Evolutionary conservation across 2,113 vertebrate species (phyloP).

Genomic region (Myotis yumanensis): DNA sequence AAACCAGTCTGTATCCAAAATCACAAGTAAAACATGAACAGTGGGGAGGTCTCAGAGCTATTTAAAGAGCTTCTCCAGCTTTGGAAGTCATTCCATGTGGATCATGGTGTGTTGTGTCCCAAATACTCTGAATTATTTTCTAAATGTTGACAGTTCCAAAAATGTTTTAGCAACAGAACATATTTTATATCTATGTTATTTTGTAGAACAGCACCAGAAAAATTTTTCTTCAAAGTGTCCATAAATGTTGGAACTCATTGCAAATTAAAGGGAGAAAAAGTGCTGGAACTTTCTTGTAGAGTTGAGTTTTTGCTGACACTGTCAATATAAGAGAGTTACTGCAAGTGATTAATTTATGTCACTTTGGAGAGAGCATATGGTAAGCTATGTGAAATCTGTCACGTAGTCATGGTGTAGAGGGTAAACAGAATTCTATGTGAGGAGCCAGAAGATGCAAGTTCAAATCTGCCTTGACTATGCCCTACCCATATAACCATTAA

Average conservation of each 20-base stretch:
- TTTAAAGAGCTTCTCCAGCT: slow-evolving; percentile 74
- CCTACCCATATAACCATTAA: neutral
- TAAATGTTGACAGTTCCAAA: slow-evolving; percentile 68
- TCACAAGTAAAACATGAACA: slow-evolving; percentile 72
- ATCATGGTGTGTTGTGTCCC: slow-evolving; percentile 48
- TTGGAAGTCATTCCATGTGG: slow-evolving; percentile 66
- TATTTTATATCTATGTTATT: slow-evolving; percentile 43
- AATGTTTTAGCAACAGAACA: neutral
- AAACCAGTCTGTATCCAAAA: slow-evolving; percentile 46
- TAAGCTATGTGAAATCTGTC: neutral
- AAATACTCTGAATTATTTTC: slow-evolving; percentile 57
- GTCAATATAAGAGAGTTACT: neutral
- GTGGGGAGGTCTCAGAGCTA: slow-evolving; percentile 66
- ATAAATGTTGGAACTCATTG: neutral
- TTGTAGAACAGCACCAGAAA: slow-evolving; percentile 32
- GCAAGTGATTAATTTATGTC: neutral
- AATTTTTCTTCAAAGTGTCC: neutral
- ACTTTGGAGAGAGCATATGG: neutral
- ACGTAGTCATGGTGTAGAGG: neutral
- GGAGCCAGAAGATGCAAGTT: neutral
- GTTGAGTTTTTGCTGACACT: neutral
- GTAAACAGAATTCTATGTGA: neutral
- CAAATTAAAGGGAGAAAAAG: neutral
- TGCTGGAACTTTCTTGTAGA: neutral
- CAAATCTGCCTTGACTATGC: too few species aligned